phyloP scores from a whole-genome alignment of 2,113 vertebrate genomes.

The Gopherus flavomarginatus region DNA sequence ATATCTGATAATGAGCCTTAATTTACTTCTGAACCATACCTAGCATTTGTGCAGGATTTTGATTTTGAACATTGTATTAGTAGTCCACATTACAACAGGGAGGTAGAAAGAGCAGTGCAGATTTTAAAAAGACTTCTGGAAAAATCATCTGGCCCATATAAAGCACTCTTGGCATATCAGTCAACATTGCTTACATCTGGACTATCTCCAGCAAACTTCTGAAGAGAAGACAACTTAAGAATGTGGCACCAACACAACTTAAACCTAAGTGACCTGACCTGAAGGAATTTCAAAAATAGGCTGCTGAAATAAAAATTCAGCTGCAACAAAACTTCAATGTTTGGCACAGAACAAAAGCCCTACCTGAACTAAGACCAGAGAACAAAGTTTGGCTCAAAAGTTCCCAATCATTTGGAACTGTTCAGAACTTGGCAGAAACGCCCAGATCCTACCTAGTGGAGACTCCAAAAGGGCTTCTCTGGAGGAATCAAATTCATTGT shows the following conservation, averaged over 20 bases:
- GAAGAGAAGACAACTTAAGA: background rate
- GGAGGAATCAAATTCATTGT: background rate
- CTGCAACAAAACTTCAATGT: background rate
- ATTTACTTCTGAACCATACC: background rate
- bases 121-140: background rate
- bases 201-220: background rate
- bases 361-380: background rate
- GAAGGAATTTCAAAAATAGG: background rate
- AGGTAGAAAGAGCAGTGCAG: background rate
- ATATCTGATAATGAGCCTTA: background rate
- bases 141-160: background rate
- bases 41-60: background rate
- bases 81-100: background rate
- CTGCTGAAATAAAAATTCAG: background rate
- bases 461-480: background rate
- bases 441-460: background rate
- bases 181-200: background rate
- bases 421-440: background rate
- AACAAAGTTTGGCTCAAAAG: background rate
- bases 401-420: background rate
- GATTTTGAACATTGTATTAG: background rate
- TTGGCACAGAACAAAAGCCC: background rate
- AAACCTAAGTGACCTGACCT: background rate
- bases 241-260: background rate
- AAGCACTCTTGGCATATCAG: background rate